A percentile compares a stretch with the other conserved stretches of the same genome.
phyloP scores from a whole-genome alignment of 2,113 vertebrate genomes.

The Hemiscyllium ocellatum region DNA sequence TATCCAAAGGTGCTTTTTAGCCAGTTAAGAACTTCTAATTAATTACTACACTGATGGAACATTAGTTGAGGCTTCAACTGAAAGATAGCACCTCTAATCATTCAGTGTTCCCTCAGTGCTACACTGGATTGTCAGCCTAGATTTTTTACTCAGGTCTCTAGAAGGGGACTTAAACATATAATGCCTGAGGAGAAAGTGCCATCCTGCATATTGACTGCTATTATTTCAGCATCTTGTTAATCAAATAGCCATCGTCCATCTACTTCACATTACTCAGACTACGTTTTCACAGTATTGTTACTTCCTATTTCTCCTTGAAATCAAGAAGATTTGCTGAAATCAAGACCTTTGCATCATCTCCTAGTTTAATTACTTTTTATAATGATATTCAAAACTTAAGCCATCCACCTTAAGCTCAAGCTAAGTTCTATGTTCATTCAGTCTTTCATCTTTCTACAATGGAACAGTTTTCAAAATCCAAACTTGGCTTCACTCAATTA shows the following conservation, averaged over 20 bases:
- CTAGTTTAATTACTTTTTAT: not conserved
- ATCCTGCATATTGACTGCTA: not conserved
- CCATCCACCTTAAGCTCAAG: no score
- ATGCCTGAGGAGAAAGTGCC: not conserved
- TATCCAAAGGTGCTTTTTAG: not conserved
- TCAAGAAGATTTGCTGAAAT: not conserved
- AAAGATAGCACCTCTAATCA: not conserved
- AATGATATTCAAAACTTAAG: not conserved
- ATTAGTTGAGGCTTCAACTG: not conserved
- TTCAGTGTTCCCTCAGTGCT: not conserved
- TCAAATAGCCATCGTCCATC: not conserved
- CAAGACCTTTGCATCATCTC: not conserved
- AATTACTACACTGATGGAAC: not conserved
- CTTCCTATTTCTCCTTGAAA: not conserved
- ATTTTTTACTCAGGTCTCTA: not conserved
- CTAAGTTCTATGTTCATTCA: not conserved
- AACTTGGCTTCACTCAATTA: not conserved
- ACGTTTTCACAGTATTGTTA: not conserved
- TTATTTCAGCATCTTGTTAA: not conserved
- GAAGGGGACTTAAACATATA: not conserved
- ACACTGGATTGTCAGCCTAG: not conserved
- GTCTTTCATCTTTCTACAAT: not conserved
- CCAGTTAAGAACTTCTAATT: not conserved
- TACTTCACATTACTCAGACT: not conserved
- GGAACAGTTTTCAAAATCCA: not conserved